Evolutionary conservation across 1,140 invertebrate genomes (phyloP), one percentile per base, ranked within the genome.

Genomic region (Laodelphax striatellus): DNA sequence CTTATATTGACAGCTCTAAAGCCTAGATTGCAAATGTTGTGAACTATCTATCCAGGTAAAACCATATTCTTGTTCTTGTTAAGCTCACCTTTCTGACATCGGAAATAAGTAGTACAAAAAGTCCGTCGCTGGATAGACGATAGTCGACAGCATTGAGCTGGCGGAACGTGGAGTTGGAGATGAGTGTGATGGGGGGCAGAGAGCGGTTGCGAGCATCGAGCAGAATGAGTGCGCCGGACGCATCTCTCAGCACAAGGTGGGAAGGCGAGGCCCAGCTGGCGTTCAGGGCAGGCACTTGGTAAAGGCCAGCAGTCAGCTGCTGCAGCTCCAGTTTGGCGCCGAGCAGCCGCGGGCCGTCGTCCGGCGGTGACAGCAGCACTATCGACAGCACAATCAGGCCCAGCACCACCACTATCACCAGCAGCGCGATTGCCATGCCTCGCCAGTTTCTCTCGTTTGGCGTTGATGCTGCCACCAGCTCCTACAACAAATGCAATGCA

Each of bases 381-480:
- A 94, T 90, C 68, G 90, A 90, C 70, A 90, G 86, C 58, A 91
- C 80, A 42, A 94, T 93, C 63, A 94, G 80, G 17, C 86, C 86
- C 63, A 90, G 84, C 10, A 95, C 90, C 5, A 86, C 82, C 13
- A 87, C 79, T 61, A 95, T 94, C 24, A 94, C 92, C 58, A 94
- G 75, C 31, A 94, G 76, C 0, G 92, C 90, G 60, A 94, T 94
- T 59, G 87, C 82, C 62, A 94, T 93, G 13, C 92, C 91, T 28
- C 88, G 82, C 90, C 91, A 94, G 77, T 95, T 94, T 44, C 87
- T 76, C 68, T 89, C 83, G 59, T 82, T 87, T 11, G 87, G 85
- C 16, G 86, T 86, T 19, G 84, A 80, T 16, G 84, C 85, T 16
- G 84, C 85, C 57, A 88, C 88, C 67, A 92, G 71, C 72, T 92